A percentile compares a stretch with the other conserved stretches of the same genome.
These are phyloP conservation scores for Aphodius granarius DNA, from an alignment of 2,888 invertebrate genomes.

Conservation along the genomic window DNA sequence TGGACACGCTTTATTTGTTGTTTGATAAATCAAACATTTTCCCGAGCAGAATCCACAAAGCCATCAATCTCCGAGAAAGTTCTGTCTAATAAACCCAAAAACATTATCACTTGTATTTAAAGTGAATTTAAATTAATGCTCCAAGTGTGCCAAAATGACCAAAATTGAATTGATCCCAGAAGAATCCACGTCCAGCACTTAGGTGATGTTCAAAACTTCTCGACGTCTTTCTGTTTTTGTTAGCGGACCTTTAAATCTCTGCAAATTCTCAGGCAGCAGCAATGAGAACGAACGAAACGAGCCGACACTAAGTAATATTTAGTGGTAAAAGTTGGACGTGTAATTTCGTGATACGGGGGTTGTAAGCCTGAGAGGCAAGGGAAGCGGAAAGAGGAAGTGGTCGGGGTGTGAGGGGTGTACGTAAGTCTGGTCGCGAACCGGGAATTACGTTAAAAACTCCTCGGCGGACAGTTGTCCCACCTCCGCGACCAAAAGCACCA, in stretches of 20 bases:
- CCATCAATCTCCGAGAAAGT: no score
- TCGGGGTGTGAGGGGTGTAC: background rate
- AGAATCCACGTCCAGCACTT: no score
- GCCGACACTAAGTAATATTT: slow-evolving; percentile 26
- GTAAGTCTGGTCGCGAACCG: slow-evolving; percentile 5
- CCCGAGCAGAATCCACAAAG: no score
- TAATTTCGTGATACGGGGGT: slow-evolving; percentile 17
- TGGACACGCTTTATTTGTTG: no score
- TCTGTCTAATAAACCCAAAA: no score
- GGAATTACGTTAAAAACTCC: slow-evolving; percentile 23
- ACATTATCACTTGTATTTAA: no score
- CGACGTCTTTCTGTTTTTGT: slow-evolving; percentile 10
- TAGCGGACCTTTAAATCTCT: slow-evolving; percentile 1
- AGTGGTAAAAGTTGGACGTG: slow-evolving; percentile 24
- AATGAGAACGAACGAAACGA: slow-evolving; percentile 25
- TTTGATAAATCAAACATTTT: no score
- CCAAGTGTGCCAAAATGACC: no score
- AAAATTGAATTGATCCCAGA: no score
- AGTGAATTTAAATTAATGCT: no score
- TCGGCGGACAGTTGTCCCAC: background rate
- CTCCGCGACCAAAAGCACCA: background rate
- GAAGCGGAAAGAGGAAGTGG: slow-evolving; percentile 3
- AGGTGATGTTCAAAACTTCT: slow-evolving; percentile 1
- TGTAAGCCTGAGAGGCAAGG: background rate
- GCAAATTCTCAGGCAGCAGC: background rate